phyloP scores from a whole-genome alignment of 2,888 invertebrate genomes.

The Eurytoma adleriae region DNA sequence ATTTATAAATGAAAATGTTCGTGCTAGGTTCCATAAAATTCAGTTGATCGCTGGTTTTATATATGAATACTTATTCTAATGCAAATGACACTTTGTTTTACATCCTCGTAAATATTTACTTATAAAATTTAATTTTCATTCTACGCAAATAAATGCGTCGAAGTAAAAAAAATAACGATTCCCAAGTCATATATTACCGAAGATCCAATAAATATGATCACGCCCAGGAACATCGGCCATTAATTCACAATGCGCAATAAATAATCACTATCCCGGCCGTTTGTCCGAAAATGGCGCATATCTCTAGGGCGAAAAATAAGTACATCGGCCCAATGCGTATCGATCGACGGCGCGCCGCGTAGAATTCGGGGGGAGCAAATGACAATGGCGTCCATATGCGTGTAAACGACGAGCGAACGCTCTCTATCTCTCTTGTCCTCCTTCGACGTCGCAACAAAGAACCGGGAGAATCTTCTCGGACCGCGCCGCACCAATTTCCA shows the following conservation, averaged over 20 bases:
- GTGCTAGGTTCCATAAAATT: too few relatives aligned
- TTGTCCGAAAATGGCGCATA: constrained; percentile 25
- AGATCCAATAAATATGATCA: too few relatives aligned
- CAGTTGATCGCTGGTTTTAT: too few relatives aligned
- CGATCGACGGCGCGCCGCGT: background rate
- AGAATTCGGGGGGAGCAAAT: background rate
- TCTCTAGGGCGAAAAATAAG: constrained; percentile 20
- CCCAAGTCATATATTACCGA: too few relatives aligned
- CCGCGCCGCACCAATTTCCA: constrained; percentile 12
- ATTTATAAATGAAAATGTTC: too few relatives aligned
- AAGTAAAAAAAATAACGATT: too few relatives aligned
- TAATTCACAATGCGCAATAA: constrained; percentile 13
- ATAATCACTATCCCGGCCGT: constrained; percentile 28
- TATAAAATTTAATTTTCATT: too few relatives aligned
- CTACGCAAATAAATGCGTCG: too few relatives aligned
- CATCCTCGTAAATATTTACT: too few relatives aligned
- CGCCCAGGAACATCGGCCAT: constrained; percentile 24
- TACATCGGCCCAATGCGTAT: background rate
- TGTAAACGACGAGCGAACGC: background rate
- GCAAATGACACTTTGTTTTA: too few relatives aligned
- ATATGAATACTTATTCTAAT: too few relatives aligned
- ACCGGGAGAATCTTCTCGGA: constrained; percentile 5
- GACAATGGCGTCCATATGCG: constrained; percentile 31
- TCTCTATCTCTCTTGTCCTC: background rate
- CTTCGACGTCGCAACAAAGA: constrained; percentile 1